Percentiles rank a stretch among this genome's conserved stretches.
These are phyloP conservation scores for Cebidichthys violaceus DNA, from an alignment of 2,113 vertebrate genomes.

Conservation along the genomic window DNA sequence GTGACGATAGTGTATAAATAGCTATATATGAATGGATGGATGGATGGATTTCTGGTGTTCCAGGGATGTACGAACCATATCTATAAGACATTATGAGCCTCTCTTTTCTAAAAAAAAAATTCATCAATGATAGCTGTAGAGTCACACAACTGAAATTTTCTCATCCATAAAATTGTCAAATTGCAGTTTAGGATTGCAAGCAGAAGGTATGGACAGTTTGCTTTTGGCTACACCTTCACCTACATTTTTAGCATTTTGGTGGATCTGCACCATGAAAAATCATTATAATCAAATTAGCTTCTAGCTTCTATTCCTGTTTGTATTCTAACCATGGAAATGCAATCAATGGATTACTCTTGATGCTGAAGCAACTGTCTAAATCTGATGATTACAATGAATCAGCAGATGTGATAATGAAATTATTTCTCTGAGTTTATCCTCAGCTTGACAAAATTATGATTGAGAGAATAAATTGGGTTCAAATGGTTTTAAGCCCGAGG, in stretches of 20 bases:
- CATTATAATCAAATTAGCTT: neutral
- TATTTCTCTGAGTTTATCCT: neutral
- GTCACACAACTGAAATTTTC: neutral
- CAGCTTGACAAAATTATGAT: neutral
- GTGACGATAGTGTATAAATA: neutral
- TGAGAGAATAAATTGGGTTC: neutral
- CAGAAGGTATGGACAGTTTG: neutral
- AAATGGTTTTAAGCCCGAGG: too few species aligned
- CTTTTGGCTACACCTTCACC: neutral
- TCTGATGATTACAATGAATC: neutral
- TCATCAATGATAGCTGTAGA: neutral
- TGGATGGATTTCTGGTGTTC: too few species aligned
- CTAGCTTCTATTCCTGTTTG: neutral
- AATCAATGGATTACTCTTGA: neutral
- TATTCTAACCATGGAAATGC: too few species aligned
- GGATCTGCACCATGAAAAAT: neutral
- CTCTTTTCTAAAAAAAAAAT: too few species aligned
- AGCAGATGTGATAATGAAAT: slow-evolving; percentile 11
- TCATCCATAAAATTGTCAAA: neutral
- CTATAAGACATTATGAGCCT: neutral
- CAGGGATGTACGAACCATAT: neutral
- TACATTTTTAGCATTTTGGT: neutral
- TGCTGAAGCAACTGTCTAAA: neutral
- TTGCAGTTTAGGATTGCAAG: neutral
- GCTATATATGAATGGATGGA: neutral